Evolutionary conservation across 2,797 vertebrate species (phyloP).

Genomic region (Kryptopterus vitreolus): DNA sequence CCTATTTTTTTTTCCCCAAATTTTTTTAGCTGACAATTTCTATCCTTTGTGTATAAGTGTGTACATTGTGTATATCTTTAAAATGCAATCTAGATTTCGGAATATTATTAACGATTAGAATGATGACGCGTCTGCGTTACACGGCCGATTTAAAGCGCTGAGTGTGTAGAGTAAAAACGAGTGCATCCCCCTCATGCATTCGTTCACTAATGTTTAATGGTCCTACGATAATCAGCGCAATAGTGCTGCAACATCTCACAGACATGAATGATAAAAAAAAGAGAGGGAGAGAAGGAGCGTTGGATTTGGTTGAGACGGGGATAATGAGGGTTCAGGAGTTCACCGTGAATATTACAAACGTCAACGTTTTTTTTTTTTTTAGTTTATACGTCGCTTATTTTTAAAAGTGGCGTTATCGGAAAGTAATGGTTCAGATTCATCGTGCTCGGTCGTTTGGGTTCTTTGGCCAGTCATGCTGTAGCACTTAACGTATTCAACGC

Average conservation of each 20-base stretch:
- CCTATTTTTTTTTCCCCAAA: not conserved
- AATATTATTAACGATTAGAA: too few relatives aligned
- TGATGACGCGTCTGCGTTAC: not conserved
- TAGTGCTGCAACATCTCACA: constrained; percentile 64
- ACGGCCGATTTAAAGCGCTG: constrained; percentile 28
- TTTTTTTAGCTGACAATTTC: too few relatives aligned
- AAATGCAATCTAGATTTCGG: not conserved
- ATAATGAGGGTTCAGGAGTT: constrained; percentile 76
- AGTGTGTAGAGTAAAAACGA: constrained; percentile 49
- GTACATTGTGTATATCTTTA: not conserved
- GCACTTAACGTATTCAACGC: constrained; percentile 15
- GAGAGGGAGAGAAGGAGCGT: too few relatives aligned
- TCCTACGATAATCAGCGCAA: constrained; percentile 68
- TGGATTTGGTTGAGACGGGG: constrained; percentile 56
- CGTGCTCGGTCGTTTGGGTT: constrained; percentile 30
- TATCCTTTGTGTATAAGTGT: not conserved
- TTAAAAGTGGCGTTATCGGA: constrained; percentile 43
- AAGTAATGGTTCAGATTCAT: constrained; percentile 47
- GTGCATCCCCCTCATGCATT: constrained; percentile 60
- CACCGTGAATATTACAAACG: constrained; percentile 63
- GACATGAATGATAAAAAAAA: constrained; percentile 69
- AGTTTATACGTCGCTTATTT: constrained; percentile 47
- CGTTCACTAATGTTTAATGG: constrained; percentile 64
- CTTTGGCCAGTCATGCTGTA: constrained; percentile 4
- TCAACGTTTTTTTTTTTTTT: constrained; percentile 38